A percentile compares a stretch with the other conserved stretches of the same genome.
These are phyloP conservation scores for Gymnarchus niloticus DNA, from an alignment of 2,113 vertebrate species.

Conservation along the genomic window DNA sequence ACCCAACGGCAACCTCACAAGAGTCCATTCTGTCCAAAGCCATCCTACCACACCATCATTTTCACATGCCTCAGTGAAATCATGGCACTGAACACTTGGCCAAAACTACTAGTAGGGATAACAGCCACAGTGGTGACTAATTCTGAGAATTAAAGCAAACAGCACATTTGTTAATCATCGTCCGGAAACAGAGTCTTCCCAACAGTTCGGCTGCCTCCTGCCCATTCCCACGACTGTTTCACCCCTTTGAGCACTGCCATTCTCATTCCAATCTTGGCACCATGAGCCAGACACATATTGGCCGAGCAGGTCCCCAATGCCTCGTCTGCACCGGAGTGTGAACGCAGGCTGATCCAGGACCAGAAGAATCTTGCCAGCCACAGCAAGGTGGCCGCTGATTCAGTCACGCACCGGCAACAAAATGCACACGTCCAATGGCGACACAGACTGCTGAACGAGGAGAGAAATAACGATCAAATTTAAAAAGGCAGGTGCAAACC, in stretches of 20 bases:
- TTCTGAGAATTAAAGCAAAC: not conserved
- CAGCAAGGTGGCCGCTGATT: not conserved
- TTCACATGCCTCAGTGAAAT: not conserved
- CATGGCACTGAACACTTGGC: not conserved
- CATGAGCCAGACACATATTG: not conserved
- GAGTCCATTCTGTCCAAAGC: not conserved
- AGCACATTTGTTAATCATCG: not conserved
- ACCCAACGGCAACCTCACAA: not conserved
- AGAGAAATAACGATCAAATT: not conserved
- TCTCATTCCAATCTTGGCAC: not conserved
- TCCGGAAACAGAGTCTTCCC: not conserved
- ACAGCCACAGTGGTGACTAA: not conserved
- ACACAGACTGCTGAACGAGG: not conserved
- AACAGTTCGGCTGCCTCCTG: not conserved
- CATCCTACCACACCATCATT: not conserved
- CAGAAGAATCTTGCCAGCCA: not conserved
- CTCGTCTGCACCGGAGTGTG: not conserved
- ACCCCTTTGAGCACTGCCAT: not conserved
- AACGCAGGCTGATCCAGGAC: not conserved
- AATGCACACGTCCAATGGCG: not conserved
- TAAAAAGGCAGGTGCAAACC: not conserved
- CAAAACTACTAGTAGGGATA: not conserved
- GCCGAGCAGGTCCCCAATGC: not conserved
- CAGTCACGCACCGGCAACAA: not conserved
- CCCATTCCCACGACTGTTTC: not conserved